Base-by-base conservation (phyloP, 2,113 vertebrate genomes). In the Macroglossus sobrinus region DNA sequence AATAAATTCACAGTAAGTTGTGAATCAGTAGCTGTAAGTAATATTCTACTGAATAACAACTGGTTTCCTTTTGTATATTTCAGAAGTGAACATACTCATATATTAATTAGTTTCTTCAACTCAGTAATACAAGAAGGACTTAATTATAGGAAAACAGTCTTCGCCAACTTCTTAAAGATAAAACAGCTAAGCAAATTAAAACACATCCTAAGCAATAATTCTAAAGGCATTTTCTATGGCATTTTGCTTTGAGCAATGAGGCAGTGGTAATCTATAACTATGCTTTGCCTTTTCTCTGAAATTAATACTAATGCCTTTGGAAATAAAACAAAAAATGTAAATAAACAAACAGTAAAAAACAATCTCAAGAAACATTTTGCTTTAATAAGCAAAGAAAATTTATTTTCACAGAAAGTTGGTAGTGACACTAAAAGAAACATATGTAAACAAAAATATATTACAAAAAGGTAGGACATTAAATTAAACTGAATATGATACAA, bases 381-480 rank as follows among this genome's bases (percentile, higher is more conserved):
- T 82, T 91, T 59, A 82, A 81, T 7, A 92, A 13, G 68, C 26
- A 84, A 95, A 91, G 22, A 38, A 53, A 93, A 78, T 38, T 96
- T 84, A 89, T 91, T 92, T 89, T 89, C 64, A 93, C 33, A 95
- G 43, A 95, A 93, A 74, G n/a, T 72, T 72, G 16, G 47, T 75
- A 96, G n/a, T 30, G 13, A 50, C 79, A 97, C 22, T 84, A 57
- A 76, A 38, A 63, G 26, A 26, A 94, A 95, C 47, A 1, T 33
- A 93, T 28, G 30, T 0, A 93, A n/a, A 21, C 4, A 85, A 78
- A 96, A 87, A 53, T 28, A 10, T 7, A 28, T n/a, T 87, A 64
- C 45, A 69, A 80, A 87, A 71, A 24, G 35, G 45, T 82, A 64
- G 1, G 63, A 38, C 14, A 87, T 68, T n/a, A 7, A 92, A 91